A percentile compares a stretch with the other conserved stretches of the same genome.
Evolutionary conservation across 2,888 invertebrate genomes (phyloP).

Genomic region (Melikaiella ostensackeni): DNA sequence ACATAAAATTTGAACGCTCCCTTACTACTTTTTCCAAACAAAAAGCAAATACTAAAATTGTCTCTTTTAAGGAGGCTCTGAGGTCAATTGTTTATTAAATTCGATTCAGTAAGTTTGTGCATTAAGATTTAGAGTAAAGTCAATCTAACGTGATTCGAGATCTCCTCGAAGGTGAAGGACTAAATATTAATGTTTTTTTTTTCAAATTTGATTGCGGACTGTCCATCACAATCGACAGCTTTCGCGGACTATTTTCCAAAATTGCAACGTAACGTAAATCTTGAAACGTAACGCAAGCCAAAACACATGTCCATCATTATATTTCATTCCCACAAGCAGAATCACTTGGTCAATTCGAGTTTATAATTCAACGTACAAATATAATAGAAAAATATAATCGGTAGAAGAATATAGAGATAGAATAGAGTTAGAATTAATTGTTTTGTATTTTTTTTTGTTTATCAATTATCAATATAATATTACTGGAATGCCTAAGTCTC

Average conservation of each 20-base stretch:
- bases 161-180: neutral
- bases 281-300: slow-evolving; percentile 52
- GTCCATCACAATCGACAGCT: slow-evolving; percentile 16
- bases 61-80: slow-evolving; percentile 1
- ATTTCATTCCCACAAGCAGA: slow-evolving; percentile 62
- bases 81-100: slow-evolving; percentile 8
- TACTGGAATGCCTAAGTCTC: slow-evolving; percentile 64
- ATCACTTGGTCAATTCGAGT: slow-evolving; percentile 71
- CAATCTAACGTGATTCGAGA: neutral
- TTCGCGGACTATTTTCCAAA: neutral
- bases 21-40: neutral
- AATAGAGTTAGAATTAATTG: slow-evolving; percentile 75
- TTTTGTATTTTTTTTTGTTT: slow-evolving; percentile 57
- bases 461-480: slow-evolving; percentile 64
- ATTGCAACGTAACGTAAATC: slow-evolving; percentile 54
- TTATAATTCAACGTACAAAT: slow-evolving; percentile 77
- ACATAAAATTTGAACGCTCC: neutral
- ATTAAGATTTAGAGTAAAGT: neutral
- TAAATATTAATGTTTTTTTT: neutral
- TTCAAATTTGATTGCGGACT: neutral
- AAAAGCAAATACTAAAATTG: neutral
- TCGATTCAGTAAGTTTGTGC: slow-evolving; percentile 22
- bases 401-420: slow-evolving; percentile 77
- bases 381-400: slow-evolving; percentile 77
- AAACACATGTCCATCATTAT: slow-evolving; percentile 48